These are phyloP conservation scores for Choloepus hoffmanni DNA, from an alignment of 2,113 vertebrate genomes.

Conservation along the genomic window DNA sequence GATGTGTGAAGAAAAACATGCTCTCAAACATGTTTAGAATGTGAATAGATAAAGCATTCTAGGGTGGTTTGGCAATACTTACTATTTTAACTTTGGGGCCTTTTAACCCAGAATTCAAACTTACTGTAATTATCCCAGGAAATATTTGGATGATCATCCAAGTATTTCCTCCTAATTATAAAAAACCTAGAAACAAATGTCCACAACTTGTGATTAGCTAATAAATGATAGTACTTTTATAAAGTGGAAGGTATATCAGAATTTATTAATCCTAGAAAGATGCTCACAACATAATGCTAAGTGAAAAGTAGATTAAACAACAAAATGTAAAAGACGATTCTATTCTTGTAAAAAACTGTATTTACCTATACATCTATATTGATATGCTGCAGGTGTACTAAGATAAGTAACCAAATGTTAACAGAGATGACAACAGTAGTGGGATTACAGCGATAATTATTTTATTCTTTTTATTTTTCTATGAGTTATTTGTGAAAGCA, in stretches of 20 bases:
- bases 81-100: not conserved
- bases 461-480: not conserved
- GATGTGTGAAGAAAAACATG: not conserved
- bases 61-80: not conserved
- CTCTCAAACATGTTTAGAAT: slow-evolving; percentile 24
- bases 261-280: not conserved
- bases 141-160: slow-evolving; percentile 23
- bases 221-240: not conserved
- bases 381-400: not conserved
- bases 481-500: not conserved
- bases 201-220: not conserved
- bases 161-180: slow-evolving; percentile 27
- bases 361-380: not conserved
- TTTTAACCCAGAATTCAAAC: slow-evolving; percentile 3
- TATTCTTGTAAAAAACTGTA: not conserved
- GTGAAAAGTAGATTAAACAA: slow-evolving; percentile 15
- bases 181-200: slow-evolving; percentile 53
- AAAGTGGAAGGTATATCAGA: not conserved
- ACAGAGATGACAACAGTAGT: not conserved
- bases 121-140: slow-evolving; percentile 6
- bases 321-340: not conserved
- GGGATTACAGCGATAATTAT: not conserved
- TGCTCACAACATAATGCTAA: not conserved
- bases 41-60: not conserved
- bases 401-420: slow-evolving; percentile 43